Conservation (phyloP, 2,113 vertebrate species). For the Alethe castanea region DNA sequence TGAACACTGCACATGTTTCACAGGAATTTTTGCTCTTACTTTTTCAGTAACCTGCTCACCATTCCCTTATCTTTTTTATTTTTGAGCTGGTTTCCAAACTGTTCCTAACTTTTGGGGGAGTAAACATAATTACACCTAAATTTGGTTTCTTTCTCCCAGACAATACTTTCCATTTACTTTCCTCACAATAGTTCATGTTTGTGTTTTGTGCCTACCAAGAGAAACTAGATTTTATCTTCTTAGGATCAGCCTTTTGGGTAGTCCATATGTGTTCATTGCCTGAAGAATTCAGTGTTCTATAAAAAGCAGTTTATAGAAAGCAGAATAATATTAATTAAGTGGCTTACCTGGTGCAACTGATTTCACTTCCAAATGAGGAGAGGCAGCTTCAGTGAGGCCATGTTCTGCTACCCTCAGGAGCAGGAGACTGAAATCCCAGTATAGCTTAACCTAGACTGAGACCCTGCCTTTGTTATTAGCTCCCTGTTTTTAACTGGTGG, state of each 20-base stretch:
- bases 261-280: not conserved
- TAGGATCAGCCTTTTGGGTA: not conserved
- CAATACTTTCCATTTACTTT: not conserved
- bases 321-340: not conserved
- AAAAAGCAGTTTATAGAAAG: not conserved
- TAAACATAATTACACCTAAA: not conserved
- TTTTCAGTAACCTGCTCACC: not conserved
- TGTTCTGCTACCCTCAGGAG: not conserved
- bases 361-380: not conserved
- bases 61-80: not conserved
- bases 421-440: not conserved
- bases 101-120: not conserved
- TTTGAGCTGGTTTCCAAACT: not conserved
- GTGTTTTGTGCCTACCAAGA: not conserved
- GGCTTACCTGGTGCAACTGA: not conserved
- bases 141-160: not conserved
- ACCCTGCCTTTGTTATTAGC: not conserved
- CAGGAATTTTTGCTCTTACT: fast-evolving
- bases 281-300: not conserved
- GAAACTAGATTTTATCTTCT: not conserved
- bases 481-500: not conserved
- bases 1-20: not conserved
- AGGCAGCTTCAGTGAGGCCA: not conserved
- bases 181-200: fast-evolving
- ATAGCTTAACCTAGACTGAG: not conserved